Percentiles rank a stretch among this genome's conserved stretches.
phyloP scores from a whole-genome alignment of 2,888 invertebrate species.

The Autographa pulchrina region DNA sequence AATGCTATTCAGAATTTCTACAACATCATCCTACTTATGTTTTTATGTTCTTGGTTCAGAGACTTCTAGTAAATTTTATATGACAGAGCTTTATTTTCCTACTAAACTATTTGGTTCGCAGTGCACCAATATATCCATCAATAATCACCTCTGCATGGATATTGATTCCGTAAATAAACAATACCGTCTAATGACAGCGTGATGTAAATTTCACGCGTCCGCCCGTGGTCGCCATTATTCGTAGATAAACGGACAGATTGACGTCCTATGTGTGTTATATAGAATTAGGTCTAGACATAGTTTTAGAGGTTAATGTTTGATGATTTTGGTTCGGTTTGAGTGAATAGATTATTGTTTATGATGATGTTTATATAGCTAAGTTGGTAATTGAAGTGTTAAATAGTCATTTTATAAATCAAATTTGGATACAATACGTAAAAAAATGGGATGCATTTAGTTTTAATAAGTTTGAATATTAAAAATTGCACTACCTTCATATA shows the following conservation, averaged over 20 bases:
- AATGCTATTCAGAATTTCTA: too few species aligned
- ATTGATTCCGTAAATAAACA: constrained; percentile 54
- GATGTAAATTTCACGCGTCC: constrained; percentile 38
- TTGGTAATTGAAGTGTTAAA: neutral
- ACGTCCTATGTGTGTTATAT: constrained; percentile 52
- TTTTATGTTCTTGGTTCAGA: too few species aligned
- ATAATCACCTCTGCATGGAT: constrained; percentile 11
- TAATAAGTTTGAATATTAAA: too few species aligned
- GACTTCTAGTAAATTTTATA: too few species aligned
- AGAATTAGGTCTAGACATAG: constrained; percentile 43
- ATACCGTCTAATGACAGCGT: constrained; percentile 51
- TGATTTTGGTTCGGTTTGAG: neutral
- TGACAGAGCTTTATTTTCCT: too few species aligned
- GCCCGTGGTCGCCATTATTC: constrained; percentile 54
- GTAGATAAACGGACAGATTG: constrained; percentile 65
- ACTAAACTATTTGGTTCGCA: neutral
- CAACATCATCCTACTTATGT: too few species aligned
- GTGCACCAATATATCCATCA: neutral
- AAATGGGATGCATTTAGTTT: too few species aligned
- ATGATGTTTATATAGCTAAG: neutral
- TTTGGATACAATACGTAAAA: too few species aligned
- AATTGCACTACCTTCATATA: too few species aligned
- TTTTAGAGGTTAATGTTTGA: constrained; percentile 40
- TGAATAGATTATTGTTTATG: neutral
- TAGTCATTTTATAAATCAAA: too few species aligned